Base-by-base conservation (phyloP, 1,140 invertebrate species). In the Dryas iulia region DNA sequence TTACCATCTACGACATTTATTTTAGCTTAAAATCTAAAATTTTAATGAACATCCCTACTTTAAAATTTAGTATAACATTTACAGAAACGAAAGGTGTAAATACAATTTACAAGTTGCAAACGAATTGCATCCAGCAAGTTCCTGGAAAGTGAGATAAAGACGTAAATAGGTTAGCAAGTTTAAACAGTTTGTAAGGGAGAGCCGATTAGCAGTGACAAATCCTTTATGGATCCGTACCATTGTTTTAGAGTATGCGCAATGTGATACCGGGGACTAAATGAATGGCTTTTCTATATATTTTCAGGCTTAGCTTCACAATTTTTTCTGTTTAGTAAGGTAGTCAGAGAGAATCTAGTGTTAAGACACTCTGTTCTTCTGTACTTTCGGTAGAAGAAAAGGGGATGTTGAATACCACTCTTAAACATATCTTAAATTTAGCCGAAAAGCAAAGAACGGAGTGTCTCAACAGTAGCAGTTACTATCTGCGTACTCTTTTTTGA, bases 101-200 rank as follows among this genome's bases (percentile, higher is more conserved):
- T 30, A 28, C 30, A 63, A 63, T 33, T 63, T 25, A 31, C 26
- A 59, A 66, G 26, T 47, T 23, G 54, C 14, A 66, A 66, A 66
- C 57, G 31, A 66, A 65, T 65, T 47, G 54, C 63, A 65, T 65
- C 57, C 63, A 30, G 63, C 31, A 23, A 66, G 56, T 59, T 66
- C 28, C 21, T 28, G 35, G n/a, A 18, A 35, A 56, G 35, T 31
- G 59, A 64, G 30, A 59, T 63, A 63, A 47, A 52, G 62, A 52
- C 68, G 62, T 71, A 71, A 73, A 71, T 64, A 69, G 69, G 71
- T 76, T 76, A 66, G 18, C 18, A 18, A 75, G 60, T 76, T 76
- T 72, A 73, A 74, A 76, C 64, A 68, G 66, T 71, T 71, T 28
- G 62, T 65, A 59, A 61, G 53, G 61, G 54, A 54, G 67, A 73